Percentiles rank a stretch among this genome's conserved stretches.
These are phyloP conservation scores for Phaethornis superciliosus DNA, from an alignment of 2,113 vertebrate genomes.

Conservation along the genomic window DNA sequence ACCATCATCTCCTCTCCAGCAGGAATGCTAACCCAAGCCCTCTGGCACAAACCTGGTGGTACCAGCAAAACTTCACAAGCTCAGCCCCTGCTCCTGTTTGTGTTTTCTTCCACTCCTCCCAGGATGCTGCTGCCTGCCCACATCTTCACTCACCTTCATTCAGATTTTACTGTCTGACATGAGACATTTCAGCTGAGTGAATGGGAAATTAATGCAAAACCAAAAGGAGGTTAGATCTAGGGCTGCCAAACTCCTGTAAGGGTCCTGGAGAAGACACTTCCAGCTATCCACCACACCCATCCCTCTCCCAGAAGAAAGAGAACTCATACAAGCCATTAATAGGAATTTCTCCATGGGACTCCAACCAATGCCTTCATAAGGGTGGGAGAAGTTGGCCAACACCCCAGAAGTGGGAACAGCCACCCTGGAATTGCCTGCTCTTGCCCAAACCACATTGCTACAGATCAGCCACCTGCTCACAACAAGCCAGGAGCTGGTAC, in stretches of 20 bases:
- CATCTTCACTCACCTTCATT: neutral
- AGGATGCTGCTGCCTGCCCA: neutral
- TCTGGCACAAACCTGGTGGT: accelerated
- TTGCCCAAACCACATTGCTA: neutral
- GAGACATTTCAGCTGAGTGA: neutral
- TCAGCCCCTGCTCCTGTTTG: neutral
- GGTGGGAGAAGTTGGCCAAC: neutral
- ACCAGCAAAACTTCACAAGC: neutral
- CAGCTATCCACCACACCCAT: neutral
- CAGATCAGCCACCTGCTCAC: neutral
- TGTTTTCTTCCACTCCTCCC: neutral
- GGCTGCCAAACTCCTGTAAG: neutral
- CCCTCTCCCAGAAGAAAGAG: neutral
- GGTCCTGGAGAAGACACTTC: neutral
- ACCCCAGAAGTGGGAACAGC: neutral
- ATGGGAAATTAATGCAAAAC: neutral
- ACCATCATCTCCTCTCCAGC: neutral
- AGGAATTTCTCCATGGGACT: neutral
- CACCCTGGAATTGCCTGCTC: neutral
- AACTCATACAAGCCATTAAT: neutral
- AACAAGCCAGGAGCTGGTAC: neutral
- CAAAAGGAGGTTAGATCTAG: neutral
- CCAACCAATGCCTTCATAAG: neutral
- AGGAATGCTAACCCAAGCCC: neutral
- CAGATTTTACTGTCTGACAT: neutral